Conservation (phyloP, 2,888 invertebrate species). For the Melangyna quadrimaculata region DNA sequence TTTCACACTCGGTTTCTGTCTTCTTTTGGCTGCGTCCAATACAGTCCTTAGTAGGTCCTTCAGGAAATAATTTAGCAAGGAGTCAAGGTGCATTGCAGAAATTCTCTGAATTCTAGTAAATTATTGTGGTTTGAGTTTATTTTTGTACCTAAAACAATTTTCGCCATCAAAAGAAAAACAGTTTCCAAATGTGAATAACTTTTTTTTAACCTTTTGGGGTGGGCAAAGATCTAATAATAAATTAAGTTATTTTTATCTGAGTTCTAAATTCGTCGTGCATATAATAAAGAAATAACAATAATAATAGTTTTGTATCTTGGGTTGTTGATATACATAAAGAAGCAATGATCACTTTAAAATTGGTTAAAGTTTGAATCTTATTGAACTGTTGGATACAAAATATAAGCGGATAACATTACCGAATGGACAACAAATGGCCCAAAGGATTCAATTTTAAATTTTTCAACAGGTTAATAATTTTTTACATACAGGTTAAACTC, state of each 20-base stretch:
- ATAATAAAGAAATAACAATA: not conserved
- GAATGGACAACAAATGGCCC: slow-evolving; percentile 41
- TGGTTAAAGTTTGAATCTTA: not conserved
- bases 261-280: not conserved
- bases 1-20: no score
- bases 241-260: not conserved
- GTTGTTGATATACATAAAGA: not conserved
- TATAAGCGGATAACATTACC: slow-evolving; percentile 10
- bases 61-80: no score
- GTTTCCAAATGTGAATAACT: no score
- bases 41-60: no score
- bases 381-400: not conserved
- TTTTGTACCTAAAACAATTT: no score
- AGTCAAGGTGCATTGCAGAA: no score
- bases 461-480: slow-evolving; percentile 66
- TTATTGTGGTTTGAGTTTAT: no score
- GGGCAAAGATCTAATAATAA: not conserved
- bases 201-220: not conserved
- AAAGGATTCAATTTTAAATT: slow-evolving; percentile 53
- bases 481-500: slow-evolving; percentile 65
- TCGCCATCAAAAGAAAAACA: no score
- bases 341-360: not conserved
- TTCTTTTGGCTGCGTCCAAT: no score
- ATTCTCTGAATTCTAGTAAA: no score
- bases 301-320: not conserved